phyloP scores from a whole-genome alignment of 2,888 invertebrate species.

The Lithophane ornitopus region DNA sequence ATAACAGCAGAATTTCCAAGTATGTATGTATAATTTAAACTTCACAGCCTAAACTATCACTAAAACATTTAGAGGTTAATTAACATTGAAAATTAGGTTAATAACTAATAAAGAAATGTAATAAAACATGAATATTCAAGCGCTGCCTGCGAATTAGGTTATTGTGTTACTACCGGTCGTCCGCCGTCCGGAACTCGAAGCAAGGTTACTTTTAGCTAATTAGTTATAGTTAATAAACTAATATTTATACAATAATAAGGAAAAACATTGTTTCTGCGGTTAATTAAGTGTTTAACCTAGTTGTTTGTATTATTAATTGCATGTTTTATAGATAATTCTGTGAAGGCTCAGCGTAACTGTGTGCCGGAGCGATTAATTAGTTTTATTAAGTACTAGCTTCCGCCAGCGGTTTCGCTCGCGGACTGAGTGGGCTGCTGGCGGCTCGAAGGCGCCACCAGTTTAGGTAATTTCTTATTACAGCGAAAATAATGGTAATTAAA shows the following conservation, averaged over 20 bases:
- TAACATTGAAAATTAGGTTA: conserved; percentile 62
- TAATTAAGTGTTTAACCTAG: conserved; percentile 50
- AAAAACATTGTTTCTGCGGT: conserved; percentile 31
- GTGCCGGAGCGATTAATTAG: neutral
- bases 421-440: no score
- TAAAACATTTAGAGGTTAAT: conserved; percentile 62
- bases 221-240: conserved; percentile 23
- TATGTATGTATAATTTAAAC: conserved; percentile 8
- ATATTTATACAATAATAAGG: conserved; percentile 36
- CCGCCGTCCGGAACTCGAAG: conserved; percentile 52
- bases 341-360: conserved; percentile 13
- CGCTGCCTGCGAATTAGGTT: conserved; percentile 49
- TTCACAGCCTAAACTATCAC: conserved; percentile 14
- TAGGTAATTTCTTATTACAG: no score
- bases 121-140: conserved; percentile 59
- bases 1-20: conserved; percentile 16
- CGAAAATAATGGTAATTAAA: no score
- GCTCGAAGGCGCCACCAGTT: no score
- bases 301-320: conserved; percentile 46
- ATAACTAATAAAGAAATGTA: conserved; percentile 59
- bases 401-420: no score
- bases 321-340: conserved; percentile 4
- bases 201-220: conserved; percentile 53
- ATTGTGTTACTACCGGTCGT: conserved; percentile 30
- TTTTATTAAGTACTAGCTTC: neutral